phyloP scores from a whole-genome alignment of 2,888 invertebrate species.

The Euzophera pinguis region DNA sequence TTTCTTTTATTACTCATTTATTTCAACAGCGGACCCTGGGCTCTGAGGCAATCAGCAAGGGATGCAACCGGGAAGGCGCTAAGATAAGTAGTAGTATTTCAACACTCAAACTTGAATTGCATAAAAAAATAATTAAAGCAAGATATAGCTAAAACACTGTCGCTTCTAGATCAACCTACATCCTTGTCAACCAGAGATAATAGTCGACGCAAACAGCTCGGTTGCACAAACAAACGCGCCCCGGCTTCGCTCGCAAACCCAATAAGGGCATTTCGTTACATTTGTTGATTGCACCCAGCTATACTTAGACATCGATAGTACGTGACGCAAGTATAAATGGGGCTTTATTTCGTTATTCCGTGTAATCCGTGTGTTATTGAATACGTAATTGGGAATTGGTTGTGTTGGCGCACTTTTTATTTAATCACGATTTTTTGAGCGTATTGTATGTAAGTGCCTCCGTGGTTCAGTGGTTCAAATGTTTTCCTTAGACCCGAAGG shows the following conservation, averaged over 20 bases:
- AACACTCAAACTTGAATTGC: background rate
- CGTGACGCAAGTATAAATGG: slow-evolving; percentile 47
- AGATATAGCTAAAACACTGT: background rate
- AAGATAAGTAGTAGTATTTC: no score
- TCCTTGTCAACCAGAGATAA: slow-evolving; percentile 40
- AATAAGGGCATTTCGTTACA: slow-evolving; percentile 59
- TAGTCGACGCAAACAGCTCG: slow-evolving; percentile 60
- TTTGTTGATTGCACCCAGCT: slow-evolving; percentile 69
- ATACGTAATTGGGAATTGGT: slow-evolving; percentile 13
- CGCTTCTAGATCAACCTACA: slow-evolving; percentile 13
- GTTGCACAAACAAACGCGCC: slow-evolving; percentile 49
- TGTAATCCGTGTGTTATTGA: slow-evolving; percentile 18
- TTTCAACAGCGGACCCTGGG: no score
- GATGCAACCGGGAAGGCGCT: no score
- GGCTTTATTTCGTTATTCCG: slow-evolving; percentile 21
- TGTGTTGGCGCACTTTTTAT: background rate
- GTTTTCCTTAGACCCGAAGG: no score
- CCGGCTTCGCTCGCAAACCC: slow-evolving; percentile 50
- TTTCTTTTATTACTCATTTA: no score
- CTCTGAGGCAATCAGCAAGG: no score
- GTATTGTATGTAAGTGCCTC: no score
- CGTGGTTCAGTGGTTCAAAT: no score
- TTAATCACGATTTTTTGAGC: slow-evolving; percentile 11
- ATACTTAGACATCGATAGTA: slow-evolving; percentile 31
- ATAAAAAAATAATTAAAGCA: background rate